These are phyloP conservation scores for Eulemur mongoz DNA, from an alignment of 2,797 vertebrate genomes.

Conservation along the genomic window DNA sequence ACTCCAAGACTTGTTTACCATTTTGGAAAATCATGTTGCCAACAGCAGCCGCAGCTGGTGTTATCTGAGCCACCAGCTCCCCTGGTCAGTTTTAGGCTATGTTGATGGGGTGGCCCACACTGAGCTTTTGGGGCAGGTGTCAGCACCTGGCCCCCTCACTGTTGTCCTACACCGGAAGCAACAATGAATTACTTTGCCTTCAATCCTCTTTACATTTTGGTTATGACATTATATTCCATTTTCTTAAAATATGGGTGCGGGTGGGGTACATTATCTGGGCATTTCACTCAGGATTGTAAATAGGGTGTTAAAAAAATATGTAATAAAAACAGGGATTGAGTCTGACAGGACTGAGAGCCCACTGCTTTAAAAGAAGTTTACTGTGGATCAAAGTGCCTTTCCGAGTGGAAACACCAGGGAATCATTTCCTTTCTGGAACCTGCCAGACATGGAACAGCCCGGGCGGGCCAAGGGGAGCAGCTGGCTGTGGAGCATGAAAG, in stretches of 20 bases:
- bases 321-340: not conserved
- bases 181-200: not conserved
- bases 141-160: not conserved
- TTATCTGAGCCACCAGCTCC: not conserved
- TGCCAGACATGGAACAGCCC: not conserved
- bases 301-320: not conserved
- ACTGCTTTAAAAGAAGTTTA: conserved; percentile 42
- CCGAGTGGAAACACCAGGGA: not conserved
- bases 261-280: not conserved
- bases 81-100: not conserved
- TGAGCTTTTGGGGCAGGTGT: too few species aligned
- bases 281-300: not conserved
- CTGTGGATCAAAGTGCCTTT: conserved; percentile 10
- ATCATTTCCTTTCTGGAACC: conserved; percentile 47
- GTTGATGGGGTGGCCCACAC: not conserved
- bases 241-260: not conserved
- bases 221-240: not conserved
- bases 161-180: fast-evolving
- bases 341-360: not conserved
- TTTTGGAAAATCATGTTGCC: not conserved
- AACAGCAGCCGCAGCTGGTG: not conserved
- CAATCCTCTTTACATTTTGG: not conserved
- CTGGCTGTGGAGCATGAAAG: not conserved
- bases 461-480: not conserved
- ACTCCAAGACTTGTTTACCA: not conserved